A percentile compares a stretch with the other conserved stretches of the same genome.
phyloP scores from a whole-genome alignment of 2,797 vertebrate genomes.

The Poeciliopsis gracilis region DNA sequence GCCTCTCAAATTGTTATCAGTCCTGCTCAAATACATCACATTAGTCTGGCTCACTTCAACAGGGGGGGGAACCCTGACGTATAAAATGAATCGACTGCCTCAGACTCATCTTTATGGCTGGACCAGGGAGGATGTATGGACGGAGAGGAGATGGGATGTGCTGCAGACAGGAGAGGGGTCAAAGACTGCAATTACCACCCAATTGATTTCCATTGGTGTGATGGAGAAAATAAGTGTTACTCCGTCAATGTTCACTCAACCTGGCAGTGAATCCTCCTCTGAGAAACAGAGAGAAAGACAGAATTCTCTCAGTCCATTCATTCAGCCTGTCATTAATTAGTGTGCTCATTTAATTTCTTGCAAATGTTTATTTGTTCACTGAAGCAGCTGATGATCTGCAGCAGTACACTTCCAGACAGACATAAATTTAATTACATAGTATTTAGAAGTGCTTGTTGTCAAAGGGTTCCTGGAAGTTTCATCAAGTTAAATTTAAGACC shows the following conservation, averaged over 20 bases:
- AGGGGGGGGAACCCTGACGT: slow-evolving; percentile 4
- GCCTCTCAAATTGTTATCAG: slow-evolving; percentile 37
- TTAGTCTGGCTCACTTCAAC: slow-evolving; percentile 41
- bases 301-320: slow-evolving; percentile 42
- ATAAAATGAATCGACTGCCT: slow-evolving; percentile 61
- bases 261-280: slow-evolving; percentile 62
- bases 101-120: slow-evolving; percentile 53
- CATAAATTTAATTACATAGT: slow-evolving; percentile 7
- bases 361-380: slow-evolving; percentile 42
- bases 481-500: not conserved
- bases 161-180: slow-evolving; percentile 67
- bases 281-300: slow-evolving; percentile 37
- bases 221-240: slow-evolving; percentile 79
- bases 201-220: slow-evolving; percentile 83
- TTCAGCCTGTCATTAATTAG: slow-evolving; percentile 49
- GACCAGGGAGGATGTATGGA: slow-evolving; percentile 52
- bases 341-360: slow-evolving; percentile 41
- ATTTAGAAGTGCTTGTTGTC: not conserved
- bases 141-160: slow-evolving; percentile 60
- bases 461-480: not conserved
- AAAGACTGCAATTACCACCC: slow-evolving; percentile 80
- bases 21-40: slow-evolving; percentile 43
- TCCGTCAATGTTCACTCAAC: slow-evolving; percentile 78
- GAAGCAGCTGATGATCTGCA: slow-evolving; percentile 27
- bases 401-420: slow-evolving; percentile 12